Conservation (phyloP, 2,797 vertebrate genomes). For the Rhodeus uyekii region DNA sequence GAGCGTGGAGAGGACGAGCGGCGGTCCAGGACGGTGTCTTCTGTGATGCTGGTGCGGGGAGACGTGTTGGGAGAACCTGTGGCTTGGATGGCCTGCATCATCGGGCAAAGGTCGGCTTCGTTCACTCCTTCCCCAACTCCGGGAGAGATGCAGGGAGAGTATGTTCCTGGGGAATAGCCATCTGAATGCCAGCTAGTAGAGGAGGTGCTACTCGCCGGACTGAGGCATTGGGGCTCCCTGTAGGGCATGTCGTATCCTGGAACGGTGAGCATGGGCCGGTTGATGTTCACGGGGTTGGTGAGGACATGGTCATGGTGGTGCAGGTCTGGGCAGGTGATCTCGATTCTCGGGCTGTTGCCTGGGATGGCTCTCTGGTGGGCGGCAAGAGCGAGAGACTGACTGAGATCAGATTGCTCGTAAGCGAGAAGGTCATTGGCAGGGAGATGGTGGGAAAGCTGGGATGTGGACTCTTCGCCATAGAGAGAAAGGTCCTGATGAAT, state of each 20-base stretch:
- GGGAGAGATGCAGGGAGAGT: conserved; percentile 90
- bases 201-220: conserved; percentile 95
- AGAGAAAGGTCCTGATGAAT: conserved; percentile 4
- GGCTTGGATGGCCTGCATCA: conserved; percentile 89
- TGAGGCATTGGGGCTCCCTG: conserved; percentile 89
- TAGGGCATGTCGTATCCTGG: conserved; percentile 79
- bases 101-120: conserved; percentile 87
- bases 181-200: conserved; percentile 95
- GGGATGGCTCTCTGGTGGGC: conserved; percentile 74
- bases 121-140: conserved; percentile 62
- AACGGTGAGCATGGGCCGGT: conserved; percentile 82
- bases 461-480: conserved; percentile 19
- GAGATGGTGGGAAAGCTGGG: conserved; percentile 36
- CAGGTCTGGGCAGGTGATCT: conserved; percentile 93
- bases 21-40: conserved; percentile 84
- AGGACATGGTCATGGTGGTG: conserved; percentile 84
- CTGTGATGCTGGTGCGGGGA: conserved; percentile 86
- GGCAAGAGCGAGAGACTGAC: conserved; percentile 78
- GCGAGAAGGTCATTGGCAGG: conserved; percentile 20
- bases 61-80: conserved; percentile 91
- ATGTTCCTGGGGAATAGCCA: conserved; percentile 83
- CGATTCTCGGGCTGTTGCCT: conserved; percentile 90
- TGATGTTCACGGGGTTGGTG: conserved; percentile 78
- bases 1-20: conserved; percentile 84
- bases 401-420: conserved; percentile 74